phyloP scores from a whole-genome alignment of 2,888 invertebrate genomes.

The Psococerastis gibbosa region DNA sequence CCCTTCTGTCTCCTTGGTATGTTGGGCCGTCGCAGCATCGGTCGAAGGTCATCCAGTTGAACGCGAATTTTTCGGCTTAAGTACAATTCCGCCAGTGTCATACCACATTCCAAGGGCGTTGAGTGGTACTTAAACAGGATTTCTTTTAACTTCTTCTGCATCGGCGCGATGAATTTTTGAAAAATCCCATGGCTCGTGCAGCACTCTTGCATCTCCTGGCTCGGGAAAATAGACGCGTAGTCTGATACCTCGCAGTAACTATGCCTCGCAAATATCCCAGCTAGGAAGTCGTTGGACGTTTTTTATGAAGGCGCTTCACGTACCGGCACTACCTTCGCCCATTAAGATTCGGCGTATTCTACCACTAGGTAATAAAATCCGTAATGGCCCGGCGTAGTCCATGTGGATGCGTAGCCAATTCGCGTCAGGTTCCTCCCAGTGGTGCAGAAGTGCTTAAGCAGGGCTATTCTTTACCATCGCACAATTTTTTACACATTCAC shows the following conservation, averaged over 20 bases:
- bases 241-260: conserved; percentile 18
- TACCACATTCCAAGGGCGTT: no score
- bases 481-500: conserved; percentile 19
- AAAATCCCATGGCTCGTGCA: conserved; percentile 16
- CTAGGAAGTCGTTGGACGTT: conserved; percentile 16
- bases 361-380: conserved; percentile 15
- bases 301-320: conserved; percentile 16
- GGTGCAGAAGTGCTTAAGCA: conserved; percentile 1
- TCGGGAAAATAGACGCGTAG: conserved; percentile 19
- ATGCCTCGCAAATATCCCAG: conserved; percentile 17
- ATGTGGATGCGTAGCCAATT: conserved; percentile 3
- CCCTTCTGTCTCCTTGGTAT: no score
- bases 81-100: no score
- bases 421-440: neutral
- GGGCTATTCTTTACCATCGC: conserved; percentile 15
- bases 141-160: conserved; percentile 11
- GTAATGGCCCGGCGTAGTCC: conserved; percentile 12
- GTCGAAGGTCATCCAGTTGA: no score
- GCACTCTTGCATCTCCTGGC: conserved; percentile 16
- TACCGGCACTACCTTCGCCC: conserved; percentile 20
- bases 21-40: no score
- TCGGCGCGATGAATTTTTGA: conserved; percentile 16
- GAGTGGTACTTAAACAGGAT: conserved; percentile 12
- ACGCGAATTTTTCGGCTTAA: no score
- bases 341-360: conserved; percentile 19